These are phyloP conservation scores for Numenius arquata DNA, from an alignment of 2,113 vertebrate genomes.

Conservation along the genomic window DNA sequence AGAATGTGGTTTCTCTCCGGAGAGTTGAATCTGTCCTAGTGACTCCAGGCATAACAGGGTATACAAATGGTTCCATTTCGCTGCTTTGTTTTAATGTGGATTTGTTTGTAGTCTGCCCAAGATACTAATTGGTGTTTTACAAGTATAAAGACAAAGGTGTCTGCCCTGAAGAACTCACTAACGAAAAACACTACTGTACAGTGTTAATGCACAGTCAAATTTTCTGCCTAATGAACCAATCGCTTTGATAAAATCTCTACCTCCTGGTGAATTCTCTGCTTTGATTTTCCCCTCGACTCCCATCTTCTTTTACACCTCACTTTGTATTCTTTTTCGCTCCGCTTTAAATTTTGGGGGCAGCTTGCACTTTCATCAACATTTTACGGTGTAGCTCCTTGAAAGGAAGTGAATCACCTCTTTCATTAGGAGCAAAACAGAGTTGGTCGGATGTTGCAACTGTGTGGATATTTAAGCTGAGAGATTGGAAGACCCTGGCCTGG, in stretches of 20 bases:
- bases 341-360: not conserved
- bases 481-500: conserved; percentile 23
- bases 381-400: not conserved
- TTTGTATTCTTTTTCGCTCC: not conserved
- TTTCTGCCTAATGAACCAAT: conserved; percentile 51
- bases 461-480: not conserved
- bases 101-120: conserved; percentile 51
- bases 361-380: not conserved
- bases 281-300: conserved; percentile 36
- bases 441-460: not conserved
- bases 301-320: not conserved
- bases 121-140: conserved; percentile 40
- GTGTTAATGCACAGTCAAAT: conserved; percentile 15
- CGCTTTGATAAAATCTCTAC: conserved; percentile 40
- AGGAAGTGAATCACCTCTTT: conserved; percentile 36
- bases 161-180: conserved; percentile 31
- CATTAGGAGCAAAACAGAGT: not conserved
- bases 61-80: not conserved
- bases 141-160: conserved; percentile 44
- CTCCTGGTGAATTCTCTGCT: conserved; percentile 39
- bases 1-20: not conserved
- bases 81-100: conserved; percentile 30
- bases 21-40: not conserved
- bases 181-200: not conserved
- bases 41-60: conserved; percentile 11